These are phyloP conservation scores for Tricholauxania praeusta DNA, from an alignment of 2,888 invertebrate species.

Conservation along the genomic window DNA sequence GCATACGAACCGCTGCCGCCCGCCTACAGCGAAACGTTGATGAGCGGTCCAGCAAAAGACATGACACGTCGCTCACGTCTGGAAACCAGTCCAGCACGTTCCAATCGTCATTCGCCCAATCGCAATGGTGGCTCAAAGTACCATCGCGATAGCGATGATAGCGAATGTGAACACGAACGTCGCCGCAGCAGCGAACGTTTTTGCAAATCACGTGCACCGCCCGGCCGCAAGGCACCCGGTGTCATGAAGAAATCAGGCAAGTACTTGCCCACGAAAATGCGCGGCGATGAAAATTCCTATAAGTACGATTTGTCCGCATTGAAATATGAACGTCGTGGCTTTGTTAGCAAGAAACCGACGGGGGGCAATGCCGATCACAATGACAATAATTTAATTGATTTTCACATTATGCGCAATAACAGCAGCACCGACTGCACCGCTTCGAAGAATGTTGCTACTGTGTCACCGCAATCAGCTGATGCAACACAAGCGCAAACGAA, in stretches of 20 bases:
- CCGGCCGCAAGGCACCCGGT: constrained; percentile 69
- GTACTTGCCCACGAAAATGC: constrained; percentile 57
- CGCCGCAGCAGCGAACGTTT: constrained; percentile 75
- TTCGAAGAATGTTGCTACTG: background rate
- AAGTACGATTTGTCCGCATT: constrained; percentile 65
- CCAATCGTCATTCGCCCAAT: constrained; percentile 65
- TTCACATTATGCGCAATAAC: constrained; percentile 51
- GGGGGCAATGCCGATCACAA: constrained; percentile 61
- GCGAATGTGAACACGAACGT: constrained; percentile 75
- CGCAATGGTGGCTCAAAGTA: constrained; percentile 45
- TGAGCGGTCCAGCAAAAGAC: constrained; percentile 53
- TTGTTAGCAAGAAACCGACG: constrained; percentile 62
- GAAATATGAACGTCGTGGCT: constrained; percentile 67
- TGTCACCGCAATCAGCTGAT: background rate
- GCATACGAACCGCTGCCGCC: constrained; percentile 36
- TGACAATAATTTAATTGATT: constrained; percentile 67
- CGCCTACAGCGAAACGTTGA: constrained; percentile 33
- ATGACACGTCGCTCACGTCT: constrained; percentile 57
- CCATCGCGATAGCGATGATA: constrained; percentile 68
- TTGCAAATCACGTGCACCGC: constrained; percentile 73
- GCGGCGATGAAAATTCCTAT: constrained; percentile 65
- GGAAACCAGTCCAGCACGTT: constrained; percentile 68
- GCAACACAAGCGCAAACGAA: constrained; percentile 34
- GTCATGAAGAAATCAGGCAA: constrained; percentile 62
- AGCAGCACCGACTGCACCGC: background rate